A percentile compares a stretch with the other conserved stretches of the same genome.
phyloP scores from a whole-genome alignment of 2,797 vertebrate species.

The Arrhamphus sclerolepis region DNA sequence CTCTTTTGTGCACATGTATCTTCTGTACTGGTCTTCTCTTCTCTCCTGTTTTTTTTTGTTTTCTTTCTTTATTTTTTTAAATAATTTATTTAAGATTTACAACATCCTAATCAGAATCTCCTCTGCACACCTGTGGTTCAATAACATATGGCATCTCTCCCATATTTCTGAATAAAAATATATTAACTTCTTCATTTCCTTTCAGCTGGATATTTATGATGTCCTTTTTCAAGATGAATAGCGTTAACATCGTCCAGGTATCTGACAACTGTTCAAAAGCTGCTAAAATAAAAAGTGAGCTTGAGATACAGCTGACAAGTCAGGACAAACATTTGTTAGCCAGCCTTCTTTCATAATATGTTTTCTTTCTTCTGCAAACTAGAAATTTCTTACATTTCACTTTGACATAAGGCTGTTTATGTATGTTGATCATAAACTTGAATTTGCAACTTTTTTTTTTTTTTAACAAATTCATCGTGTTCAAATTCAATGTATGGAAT shows the following conservation, averaged over 20 bases:
- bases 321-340: constrained; percentile 34
- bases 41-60: constrained; percentile 14
- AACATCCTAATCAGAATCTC: constrained; percentile 42
- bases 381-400: constrained; percentile 57
- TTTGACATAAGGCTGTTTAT: constrained; percentile 45
- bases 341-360: constrained; percentile 37
- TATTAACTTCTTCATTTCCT: constrained; percentile 29
- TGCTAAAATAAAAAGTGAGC: constrained; percentile 20
- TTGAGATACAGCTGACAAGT: constrained; percentile 29
- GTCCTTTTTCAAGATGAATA: constrained; percentile 23
- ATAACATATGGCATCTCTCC: constrained; percentile 71
- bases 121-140: constrained; percentile 52
- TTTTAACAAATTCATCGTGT: constrained; percentile 31
- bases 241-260: constrained; percentile 8
- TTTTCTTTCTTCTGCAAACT: constrained; percentile 43
- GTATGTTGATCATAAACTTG: constrained; percentile 24
- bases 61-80: neutral
- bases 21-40: constrained; percentile 41
- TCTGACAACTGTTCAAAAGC: constrained; percentile 32
- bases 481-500: constrained; percentile 42
- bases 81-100: no score
- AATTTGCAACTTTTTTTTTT: constrained; percentile 21
- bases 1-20: constrained; percentile 40
- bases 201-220: constrained; percentile 21
- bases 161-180: constrained; percentile 47